Percentiles rank a stretch among this genome's conserved stretches.
Evolutionary conservation across 2,797 vertebrate species (phyloP).

Genomic region (Lagorchestes hirsutus): DNA sequence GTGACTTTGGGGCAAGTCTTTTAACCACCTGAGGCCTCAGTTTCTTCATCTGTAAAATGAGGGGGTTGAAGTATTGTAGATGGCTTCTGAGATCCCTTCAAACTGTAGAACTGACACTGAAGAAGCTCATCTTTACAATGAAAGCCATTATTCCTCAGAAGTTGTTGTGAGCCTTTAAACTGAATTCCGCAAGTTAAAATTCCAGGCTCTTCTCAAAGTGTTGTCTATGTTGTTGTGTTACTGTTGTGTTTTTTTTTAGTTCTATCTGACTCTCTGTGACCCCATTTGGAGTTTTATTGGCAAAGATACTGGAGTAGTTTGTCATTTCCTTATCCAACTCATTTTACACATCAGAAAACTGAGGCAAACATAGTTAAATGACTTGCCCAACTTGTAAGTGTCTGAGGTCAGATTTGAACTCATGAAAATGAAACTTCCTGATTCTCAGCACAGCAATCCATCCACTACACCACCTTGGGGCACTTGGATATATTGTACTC

Average conservation of each 20-base stretch:
- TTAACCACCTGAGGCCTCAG: not conserved
- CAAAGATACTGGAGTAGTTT: not conserved
- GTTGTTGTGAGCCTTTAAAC: not conserved
- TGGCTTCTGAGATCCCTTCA: not conserved
- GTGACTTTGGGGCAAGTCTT: not conserved
- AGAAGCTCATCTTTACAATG: not conserved
- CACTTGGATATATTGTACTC: rapidly evolving
- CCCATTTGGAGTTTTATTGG: not conserved
- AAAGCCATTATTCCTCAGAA: not conserved
- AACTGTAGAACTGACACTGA: not conserved
- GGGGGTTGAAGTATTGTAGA: not conserved
- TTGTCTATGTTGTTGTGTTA: not conserved
- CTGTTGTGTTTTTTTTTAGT: not conserved
- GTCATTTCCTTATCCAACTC: not conserved
- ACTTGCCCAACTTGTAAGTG: not conserved
- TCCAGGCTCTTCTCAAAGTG: not conserved
- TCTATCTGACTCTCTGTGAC: not conserved
- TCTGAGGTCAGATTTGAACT: not conserved
- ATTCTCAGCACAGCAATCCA: not conserved
- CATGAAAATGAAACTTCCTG: not conserved
- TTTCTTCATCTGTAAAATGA: not conserved
- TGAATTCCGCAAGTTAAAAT: not conserved
- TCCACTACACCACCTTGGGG: not conserved
- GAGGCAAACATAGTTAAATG: not conserved
- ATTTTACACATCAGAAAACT: not conserved